Evolutionary conservation across 2,797 vertebrate species (phyloP).

Genomic region (Eulemur coronatus): DNA sequence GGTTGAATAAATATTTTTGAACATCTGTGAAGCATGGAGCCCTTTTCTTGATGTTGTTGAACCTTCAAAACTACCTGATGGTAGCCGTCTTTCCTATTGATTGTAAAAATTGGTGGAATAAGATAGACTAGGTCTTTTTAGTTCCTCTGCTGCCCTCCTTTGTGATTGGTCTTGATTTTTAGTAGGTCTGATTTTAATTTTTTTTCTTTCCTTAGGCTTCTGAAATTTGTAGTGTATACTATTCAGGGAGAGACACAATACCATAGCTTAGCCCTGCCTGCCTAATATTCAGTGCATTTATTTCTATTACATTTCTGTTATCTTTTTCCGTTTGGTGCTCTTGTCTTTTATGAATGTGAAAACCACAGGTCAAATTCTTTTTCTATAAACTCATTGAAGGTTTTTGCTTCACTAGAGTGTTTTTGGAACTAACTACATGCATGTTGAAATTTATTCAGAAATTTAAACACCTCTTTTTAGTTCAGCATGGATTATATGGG

Average conservation of each 20-base stretch:
- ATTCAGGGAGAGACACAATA: neutral
- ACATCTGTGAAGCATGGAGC: neutral
- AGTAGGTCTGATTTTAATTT: neutral
- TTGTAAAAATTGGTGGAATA: neutral
- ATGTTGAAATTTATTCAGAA: constrained; percentile 8
- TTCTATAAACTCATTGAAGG: neutral
- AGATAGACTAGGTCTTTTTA: neutral
- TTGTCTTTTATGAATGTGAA: neutral
- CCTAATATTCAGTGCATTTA: neutral
- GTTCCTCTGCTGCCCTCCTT: neutral
- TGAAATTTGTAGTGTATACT: neutral
- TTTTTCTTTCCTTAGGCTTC: neutral
- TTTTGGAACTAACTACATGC: neutral
- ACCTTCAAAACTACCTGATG: neutral
- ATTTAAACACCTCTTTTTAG: constrained; percentile 3
- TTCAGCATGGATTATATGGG: neutral
- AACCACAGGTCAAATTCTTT: neutral
- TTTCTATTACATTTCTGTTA: constrained; percentile 4
- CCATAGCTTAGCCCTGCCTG: neutral
- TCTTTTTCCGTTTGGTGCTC: neutral
- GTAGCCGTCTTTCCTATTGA: neutral
- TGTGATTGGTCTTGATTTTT: constrained; percentile 1
- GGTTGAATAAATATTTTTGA: constrained; percentile 6
- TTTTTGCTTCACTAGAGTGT: neutral
- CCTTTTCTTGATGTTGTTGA: neutral